A percentile compares a stretch with the other conserved stretches of the same genome.
Conservation (phyloP, 2,888 invertebrate genomes). For the Agriopis leucophaearia region DNA sequence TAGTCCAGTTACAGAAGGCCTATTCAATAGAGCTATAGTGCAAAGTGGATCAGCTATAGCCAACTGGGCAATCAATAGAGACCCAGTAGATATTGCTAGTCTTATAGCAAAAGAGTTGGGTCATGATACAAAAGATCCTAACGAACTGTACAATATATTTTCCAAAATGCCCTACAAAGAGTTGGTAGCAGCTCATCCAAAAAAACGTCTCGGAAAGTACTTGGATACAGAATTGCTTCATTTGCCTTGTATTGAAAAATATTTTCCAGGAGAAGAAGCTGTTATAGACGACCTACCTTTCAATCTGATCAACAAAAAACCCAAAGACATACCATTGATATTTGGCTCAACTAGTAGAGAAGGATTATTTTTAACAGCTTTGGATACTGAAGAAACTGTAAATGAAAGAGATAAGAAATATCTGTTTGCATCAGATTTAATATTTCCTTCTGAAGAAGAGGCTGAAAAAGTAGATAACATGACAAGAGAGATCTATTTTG, state of each 20-base stretch:
- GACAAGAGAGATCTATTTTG: conserved; percentile 76
- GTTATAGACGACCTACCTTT: conserved; percentile 72
- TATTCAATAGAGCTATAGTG: conserved; percentile 73
- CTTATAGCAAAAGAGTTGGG: conserved; percentile 71
- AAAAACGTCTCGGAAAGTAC: conserved; percentile 67
- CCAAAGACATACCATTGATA: conserved; percentile 64
- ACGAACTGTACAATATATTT: conserved; percentile 71
- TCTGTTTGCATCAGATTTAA: conserved; percentile 74
- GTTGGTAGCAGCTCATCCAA: conserved; percentile 59
- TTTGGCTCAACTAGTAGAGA: conserved; percentile 72
- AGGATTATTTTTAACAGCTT: conserved; percentile 61
- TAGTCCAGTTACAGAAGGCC: conserved; percentile 66
- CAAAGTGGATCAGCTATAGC: conserved; percentile 75
- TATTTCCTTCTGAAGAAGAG: conserved; percentile 65
- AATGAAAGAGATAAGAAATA: conserved; percentile 63
- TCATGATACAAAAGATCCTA: conserved; percentile 64
- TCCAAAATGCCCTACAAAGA: conserved; percentile 61
- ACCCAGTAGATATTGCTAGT: conserved; percentile 71
- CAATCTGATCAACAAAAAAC: conserved; percentile 64
- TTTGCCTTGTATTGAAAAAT: conserved; percentile 74
- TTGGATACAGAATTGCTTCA: conserved; percentile 73
- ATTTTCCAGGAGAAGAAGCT: conserved; percentile 66
- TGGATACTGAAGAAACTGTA: conserved; percentile 55
- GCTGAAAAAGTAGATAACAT: conserved; percentile 58
- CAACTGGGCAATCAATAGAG: conserved; percentile 74